A percentile compares a stretch with the other conserved stretches of the same genome.
Evolutionary conservation across 2,113 vertebrate genomes (phyloP).

Genomic region (Vireo altiloquus): DNA sequence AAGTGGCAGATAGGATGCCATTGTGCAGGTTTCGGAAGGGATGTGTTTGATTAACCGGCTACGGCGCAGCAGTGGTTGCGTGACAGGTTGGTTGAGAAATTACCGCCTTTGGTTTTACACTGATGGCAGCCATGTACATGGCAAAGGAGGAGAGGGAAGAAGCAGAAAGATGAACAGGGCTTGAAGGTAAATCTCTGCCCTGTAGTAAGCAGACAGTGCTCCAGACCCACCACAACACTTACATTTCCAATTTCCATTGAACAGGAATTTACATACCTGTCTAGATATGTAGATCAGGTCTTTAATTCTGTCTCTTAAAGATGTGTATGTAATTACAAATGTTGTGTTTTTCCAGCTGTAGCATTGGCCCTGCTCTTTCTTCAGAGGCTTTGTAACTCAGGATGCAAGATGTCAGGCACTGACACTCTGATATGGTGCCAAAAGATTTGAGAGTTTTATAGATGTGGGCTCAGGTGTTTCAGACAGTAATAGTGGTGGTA

Average conservation of each 20-base stretch:
- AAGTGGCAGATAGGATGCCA: slow-evolving; percentile 16
- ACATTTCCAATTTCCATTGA: background rate
- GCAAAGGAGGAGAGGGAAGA: background rate
- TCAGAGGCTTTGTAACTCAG: background rate
- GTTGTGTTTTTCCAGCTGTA: background rate
- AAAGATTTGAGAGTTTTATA: background rate
- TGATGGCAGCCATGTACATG: accelerated
- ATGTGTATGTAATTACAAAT: background rate
- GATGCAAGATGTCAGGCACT: background rate
- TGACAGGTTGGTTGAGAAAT: background rate
- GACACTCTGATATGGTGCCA: background rate
- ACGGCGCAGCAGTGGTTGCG: accelerated
- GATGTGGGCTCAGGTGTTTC: background rate
- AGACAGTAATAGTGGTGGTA: background rate
- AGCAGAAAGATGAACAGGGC: background rate
- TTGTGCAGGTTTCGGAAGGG: background rate
- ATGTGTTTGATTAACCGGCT: background rate
- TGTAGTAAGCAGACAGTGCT: background rate
- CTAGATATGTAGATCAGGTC: background rate
- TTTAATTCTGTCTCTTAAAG: background rate
- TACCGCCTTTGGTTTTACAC: background rate
- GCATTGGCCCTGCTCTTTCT: background rate
- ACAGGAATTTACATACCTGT: background rate
- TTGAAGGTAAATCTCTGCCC: background rate
- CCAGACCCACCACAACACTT: background rate